These are phyloP conservation scores for Spilarctia lutea DNA, from an alignment of 2,888 invertebrate genomes.

Conservation along the genomic window DNA sequence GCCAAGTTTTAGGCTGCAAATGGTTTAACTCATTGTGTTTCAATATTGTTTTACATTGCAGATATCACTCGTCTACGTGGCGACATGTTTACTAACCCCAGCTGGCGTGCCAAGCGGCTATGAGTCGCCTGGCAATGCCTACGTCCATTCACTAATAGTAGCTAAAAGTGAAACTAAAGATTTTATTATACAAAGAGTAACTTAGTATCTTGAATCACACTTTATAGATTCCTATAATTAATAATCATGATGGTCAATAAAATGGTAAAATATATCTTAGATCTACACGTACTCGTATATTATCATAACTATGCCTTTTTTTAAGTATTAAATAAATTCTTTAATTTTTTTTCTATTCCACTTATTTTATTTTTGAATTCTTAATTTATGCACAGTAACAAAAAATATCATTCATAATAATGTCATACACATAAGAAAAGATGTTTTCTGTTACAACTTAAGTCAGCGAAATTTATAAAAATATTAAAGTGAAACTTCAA, in stretches of 20 bases:
- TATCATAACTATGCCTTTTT: background rate
- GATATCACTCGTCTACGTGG: conserved; percentile 35
- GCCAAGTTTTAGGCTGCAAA: conserved; percentile 16
- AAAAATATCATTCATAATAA: background rate
- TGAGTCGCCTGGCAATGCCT: conserved; percentile 49
- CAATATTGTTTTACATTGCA: conserved; percentile 32
- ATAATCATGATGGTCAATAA: background rate
- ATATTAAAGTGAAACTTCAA: background rate
- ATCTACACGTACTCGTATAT: background rate
- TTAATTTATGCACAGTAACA: too few relatives aligned
- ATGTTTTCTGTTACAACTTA: background rate
- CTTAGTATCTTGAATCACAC: conserved; percentile 22
- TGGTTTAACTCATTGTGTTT: conserved; percentile 1
- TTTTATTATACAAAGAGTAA: conserved; percentile 33
- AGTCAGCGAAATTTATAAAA: background rate
- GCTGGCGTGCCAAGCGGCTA: conserved; percentile 55
- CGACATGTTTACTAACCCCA: conserved; percentile 40
- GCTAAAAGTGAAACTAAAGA: conserved; percentile 48
- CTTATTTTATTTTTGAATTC: background rate
- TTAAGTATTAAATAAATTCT: background rate
- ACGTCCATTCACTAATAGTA: conserved; percentile 59
- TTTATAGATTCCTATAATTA: background rate
- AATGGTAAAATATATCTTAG: too few relatives aligned
- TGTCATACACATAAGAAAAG: background rate
- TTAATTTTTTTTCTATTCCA: background rate